A percentile compares a stretch with the other conserved stretches of the same genome.
Conservation (phyloP, 30 jellyfish, hydroid and myxozoan genomes). For the Turritopsis rubra region DNA sequence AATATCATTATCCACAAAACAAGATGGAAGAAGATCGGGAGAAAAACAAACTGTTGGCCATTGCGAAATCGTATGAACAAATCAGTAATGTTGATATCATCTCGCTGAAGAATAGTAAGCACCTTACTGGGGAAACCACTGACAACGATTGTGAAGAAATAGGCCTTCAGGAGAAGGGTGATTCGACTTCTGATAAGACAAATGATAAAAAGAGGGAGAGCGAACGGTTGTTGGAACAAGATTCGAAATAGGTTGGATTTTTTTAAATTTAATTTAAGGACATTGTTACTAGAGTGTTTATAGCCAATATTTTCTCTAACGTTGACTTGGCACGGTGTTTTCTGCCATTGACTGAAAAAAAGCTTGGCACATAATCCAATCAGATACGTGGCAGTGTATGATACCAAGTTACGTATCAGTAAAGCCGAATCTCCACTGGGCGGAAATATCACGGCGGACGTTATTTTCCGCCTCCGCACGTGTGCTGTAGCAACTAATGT, state of each 20-base stretch:
- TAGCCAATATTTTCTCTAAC: too few species aligned
- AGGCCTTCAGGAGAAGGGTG: background rate
- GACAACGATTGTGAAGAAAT: background rate
- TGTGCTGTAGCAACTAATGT: too few species aligned
- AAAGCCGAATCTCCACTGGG: too few species aligned
- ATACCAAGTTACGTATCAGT: too few species aligned
- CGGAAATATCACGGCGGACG: too few species aligned
- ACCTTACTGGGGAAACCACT: background rate
- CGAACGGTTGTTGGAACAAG: background rate
- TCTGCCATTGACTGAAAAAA: too few species aligned
- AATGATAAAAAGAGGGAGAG: background rate
- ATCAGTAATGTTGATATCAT: slow-evolving; percentile 2
- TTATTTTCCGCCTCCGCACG: too few species aligned
- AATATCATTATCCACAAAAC: background rate
- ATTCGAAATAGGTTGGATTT: background rate
- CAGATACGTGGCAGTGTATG: too few species aligned
- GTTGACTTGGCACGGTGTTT: too few species aligned
- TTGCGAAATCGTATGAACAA: background rate
- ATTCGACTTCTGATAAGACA: background rate
- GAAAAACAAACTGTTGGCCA: background rate
- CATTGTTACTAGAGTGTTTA: too few species aligned
- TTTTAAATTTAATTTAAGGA: background rate
- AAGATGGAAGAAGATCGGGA: background rate
- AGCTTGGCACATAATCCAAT: too few species aligned
- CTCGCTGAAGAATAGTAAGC: background rate